Conservation (phyloP, 1,140 invertebrate genomes). For the Eubasilissa regina region DNA sequence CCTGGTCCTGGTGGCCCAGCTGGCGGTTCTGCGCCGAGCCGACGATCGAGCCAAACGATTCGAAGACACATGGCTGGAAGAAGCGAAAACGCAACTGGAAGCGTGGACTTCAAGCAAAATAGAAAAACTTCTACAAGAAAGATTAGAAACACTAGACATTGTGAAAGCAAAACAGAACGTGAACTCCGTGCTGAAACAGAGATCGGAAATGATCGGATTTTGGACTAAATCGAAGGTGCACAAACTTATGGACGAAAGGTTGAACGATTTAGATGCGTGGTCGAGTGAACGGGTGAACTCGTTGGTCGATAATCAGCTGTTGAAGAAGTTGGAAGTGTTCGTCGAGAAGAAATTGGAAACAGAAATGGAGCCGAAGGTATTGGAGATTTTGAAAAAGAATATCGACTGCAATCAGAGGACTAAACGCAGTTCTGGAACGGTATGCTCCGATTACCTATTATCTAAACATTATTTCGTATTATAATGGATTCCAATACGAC, state of each 20-base stretch:
- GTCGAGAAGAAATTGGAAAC: slow-evolving; percentile 1
- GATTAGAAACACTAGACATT: slow-evolving; percentile 18
- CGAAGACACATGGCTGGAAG: slow-evolving; percentile 10
- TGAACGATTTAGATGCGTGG: not conserved
- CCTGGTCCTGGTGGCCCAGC: slow-evolving; percentile 18
- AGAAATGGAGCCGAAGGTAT: slow-evolving; percentile 11
- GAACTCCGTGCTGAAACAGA: not conserved
- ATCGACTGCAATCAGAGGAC: slow-evolving; percentile 27
- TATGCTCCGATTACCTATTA: not conserved
- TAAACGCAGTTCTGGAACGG: slow-evolving; percentile 38
- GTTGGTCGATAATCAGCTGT: not conserved
- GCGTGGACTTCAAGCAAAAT: slow-evolving; percentile 18
- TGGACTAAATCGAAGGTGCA: slow-evolving; percentile 17
- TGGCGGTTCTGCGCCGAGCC: not conserved
- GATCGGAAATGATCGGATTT: slow-evolving; percentile 29
- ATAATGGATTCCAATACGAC: not conserved
- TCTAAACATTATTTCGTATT: no score
- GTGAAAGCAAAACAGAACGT: slow-evolving; percentile 6
- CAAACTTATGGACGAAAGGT: slow-evolving; percentile 18
- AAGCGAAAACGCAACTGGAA: slow-evolving; percentile 7
- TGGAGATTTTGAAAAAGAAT: slow-evolving; percentile 33
- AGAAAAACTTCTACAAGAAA: not conserved
- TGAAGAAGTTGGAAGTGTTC: not conserved
- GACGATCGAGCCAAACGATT: slow-evolving; percentile 15
- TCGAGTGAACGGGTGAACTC: slow-evolving; percentile 24